A percentile compares a stretch with the other conserved stretches of the same genome.
phyloP scores from a whole-genome alignment of 2,113 vertebrate genomes.

The Phasianus colchicus region DNA sequence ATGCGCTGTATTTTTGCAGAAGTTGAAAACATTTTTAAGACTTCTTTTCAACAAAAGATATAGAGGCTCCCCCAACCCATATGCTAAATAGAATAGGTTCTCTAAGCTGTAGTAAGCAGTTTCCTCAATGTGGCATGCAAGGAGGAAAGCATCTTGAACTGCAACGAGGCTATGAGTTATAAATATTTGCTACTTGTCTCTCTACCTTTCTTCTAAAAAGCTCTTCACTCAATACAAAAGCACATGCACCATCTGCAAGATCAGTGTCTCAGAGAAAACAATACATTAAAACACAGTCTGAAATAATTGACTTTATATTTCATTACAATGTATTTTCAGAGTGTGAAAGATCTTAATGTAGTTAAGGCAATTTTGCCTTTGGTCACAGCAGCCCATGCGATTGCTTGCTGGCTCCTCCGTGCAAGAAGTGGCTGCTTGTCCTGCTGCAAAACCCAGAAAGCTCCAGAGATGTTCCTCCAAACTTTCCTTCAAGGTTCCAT shows the following conservation, averaged over 20 bases:
- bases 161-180: background rate
- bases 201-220: background rate
- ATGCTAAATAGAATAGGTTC: background rate
- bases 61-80: too few relatives aligned
- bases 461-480: background rate
- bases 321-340: background rate
- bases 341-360: background rate
- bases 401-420: background rate
- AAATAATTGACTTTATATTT: background rate
- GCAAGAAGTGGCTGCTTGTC: background rate
- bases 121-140: background rate
- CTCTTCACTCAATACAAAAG: background rate
- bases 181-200: background rate
- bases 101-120: background rate
- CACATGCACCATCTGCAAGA: background rate
- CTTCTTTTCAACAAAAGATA: background rate
- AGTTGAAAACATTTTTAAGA: background rate
- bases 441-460: background rate
- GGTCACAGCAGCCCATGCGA: background rate
- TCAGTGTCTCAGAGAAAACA: background rate
- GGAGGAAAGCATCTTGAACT: background rate
- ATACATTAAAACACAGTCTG: background rate
- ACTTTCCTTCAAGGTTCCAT: background rate
- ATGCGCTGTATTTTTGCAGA: rapidly evolving
- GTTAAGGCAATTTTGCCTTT: background rate